phyloP scores from a whole-genome alignment of 53 echinoderm and acorn worm genomes.

The Temnopleurus reevesii region DNA sequence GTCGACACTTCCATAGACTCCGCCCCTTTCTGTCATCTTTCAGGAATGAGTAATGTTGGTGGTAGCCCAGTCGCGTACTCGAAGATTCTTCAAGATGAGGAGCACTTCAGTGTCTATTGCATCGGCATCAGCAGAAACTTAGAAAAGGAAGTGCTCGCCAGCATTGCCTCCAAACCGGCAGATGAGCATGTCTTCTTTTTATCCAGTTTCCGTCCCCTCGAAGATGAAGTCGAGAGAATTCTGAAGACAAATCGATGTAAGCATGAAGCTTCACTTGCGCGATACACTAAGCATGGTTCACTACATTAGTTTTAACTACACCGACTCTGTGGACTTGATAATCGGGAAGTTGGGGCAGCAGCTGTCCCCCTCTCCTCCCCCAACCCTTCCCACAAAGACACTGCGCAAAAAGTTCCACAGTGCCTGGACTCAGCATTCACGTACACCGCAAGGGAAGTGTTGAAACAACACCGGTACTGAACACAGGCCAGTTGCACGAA shows the following conservation, averaged over 20 bases:
- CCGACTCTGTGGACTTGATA: too few species aligned
- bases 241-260: not conserved
- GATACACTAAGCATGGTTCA: too few species aligned
- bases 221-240: not conserved
- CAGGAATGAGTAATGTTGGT: conserved; percentile 8
- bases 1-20: not conserved
- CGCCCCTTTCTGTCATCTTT: not conserved
- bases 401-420: too few species aligned
- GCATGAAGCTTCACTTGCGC: too few species aligned
- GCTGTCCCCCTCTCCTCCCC: too few species aligned
- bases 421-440: too few species aligned
- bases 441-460: too few species aligned
- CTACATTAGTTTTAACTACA: too few species aligned
- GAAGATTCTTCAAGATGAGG: not conserved
- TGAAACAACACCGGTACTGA: too few species aligned
- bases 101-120: not conserved
- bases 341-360: too few species aligned
- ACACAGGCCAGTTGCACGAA: too few species aligned
- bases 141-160: not conserved
- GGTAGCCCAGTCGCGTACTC: not conserved
- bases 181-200: not conserved
- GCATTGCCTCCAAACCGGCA: not conserved
- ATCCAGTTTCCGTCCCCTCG: not conserved
- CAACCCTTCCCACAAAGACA: too few species aligned
- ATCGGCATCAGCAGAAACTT: not conserved